Evolutionary conservation across 2,113 vertebrate genomes (phyloP).

Genomic region (Vulpes lagopus): DNA sequence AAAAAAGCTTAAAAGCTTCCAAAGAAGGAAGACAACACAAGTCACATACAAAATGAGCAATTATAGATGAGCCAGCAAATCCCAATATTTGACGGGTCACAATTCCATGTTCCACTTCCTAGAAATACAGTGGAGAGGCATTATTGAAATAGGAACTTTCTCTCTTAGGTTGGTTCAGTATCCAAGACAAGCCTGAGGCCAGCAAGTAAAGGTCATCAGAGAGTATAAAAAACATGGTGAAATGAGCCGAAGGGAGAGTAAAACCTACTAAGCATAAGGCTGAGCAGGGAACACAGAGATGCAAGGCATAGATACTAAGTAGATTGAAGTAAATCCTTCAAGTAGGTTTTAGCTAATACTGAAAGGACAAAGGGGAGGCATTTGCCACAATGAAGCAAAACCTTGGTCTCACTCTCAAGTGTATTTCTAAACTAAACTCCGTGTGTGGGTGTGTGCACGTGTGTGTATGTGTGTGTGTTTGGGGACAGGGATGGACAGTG

Average conservation of each 20-base stretch:
- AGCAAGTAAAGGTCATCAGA: background rate
- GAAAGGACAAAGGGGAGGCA: background rate
- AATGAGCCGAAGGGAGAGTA: background rate
- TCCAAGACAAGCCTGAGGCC: background rate
- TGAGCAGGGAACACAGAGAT: background rate
- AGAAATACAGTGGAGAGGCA: background rate
- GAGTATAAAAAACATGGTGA: background rate
- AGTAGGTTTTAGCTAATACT: background rate
- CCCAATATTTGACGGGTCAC: background rate
- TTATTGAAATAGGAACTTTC: background rate
- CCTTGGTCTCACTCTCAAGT: background rate
- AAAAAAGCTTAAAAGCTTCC: constrained; percentile 24
- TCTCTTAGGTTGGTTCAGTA: background rate
- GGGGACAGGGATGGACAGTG: too few relatives aligned
- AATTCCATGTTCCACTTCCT: background rate
- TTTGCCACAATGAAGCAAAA: background rate
- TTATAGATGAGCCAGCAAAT: background rate
- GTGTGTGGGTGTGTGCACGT: background rate
- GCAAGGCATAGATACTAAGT: background rate
- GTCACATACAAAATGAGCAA: background rate
- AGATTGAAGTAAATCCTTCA: background rate
- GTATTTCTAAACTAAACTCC: background rate
- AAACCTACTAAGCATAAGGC: background rate
- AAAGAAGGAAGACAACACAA: constrained; percentile 33
- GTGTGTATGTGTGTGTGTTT: background rate